Conservation (phyloP, 2,113 vertebrate genomes). For the Psephotus haematonotus region DNA sequence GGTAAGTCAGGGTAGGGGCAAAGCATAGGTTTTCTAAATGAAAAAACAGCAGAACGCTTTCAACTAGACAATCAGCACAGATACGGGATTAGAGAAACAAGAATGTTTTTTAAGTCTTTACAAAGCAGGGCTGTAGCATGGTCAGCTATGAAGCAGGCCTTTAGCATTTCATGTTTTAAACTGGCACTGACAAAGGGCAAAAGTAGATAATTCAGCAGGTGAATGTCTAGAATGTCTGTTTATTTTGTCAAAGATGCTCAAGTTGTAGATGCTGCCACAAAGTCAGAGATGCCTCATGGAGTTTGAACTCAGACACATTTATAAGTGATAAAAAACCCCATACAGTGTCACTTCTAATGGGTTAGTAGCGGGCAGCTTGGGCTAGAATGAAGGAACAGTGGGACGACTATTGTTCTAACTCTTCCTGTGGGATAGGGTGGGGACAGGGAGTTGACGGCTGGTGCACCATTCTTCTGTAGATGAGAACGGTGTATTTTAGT, state of each 20-base stretch:
- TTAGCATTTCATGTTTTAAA: neutral
- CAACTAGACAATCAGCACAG: neutral
- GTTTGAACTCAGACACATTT: neutral
- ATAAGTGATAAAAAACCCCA: neutral
- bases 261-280: neutral
- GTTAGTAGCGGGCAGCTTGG: neutral
- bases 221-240: neutral
- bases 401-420: conserved; percentile 29
- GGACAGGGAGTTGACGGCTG: neutral
- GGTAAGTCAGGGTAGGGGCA: neutral
- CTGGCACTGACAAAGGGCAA: neutral
- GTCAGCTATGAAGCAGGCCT: neutral
- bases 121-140: neutral
- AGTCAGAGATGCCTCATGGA: neutral
- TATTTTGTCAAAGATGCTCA: neutral
- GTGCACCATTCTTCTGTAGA: neutral
- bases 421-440: conserved; percentile 61
- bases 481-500: neutral
- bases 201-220: neutral
- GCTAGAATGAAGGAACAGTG: neutral
- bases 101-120: neutral
- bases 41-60: neutral
- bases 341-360: neutral
- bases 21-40: neutral
- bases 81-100: neutral